phyloP scores from a whole-genome alignment of 2,888 invertebrate genomes.

The Plebejus anna region DNA sequence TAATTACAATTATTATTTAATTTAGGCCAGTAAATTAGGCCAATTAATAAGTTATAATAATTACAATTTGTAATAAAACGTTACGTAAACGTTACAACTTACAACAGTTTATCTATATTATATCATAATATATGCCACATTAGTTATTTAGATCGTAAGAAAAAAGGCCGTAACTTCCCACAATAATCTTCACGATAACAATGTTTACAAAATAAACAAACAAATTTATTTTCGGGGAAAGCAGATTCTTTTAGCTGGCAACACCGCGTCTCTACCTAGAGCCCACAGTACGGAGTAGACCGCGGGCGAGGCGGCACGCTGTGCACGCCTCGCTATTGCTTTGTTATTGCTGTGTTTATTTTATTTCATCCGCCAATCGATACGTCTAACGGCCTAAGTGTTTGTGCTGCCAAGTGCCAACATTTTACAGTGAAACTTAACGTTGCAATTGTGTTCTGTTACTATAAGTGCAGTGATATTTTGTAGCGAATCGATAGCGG shows the following conservation, averaged over 20 bases:
- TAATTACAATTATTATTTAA: too few relatives aligned
- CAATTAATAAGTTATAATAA: too few relatives aligned
- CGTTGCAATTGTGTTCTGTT: constrained; percentile 56
- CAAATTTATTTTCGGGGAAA: constrained; percentile 4
- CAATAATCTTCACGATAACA: not conserved
- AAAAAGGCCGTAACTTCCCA: not conserved
- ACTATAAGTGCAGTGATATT: constrained; percentile 65
- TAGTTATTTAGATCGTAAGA: not conserved
- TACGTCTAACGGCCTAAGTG: constrained; percentile 61
- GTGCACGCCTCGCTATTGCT: constrained; percentile 75
- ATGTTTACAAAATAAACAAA: not conserved
- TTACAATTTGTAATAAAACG: too few relatives aligned
- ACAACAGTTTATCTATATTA: too few relatives aligned
- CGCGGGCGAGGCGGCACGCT: constrained; percentile 77
- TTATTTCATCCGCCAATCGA: constrained; percentile 69
- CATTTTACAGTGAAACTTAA: not conserved
- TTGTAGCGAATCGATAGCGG: constrained; percentile 71
- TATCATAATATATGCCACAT: too few relatives aligned
- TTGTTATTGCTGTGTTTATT: constrained; percentile 72
- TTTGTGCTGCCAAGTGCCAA: constrained; percentile 40
- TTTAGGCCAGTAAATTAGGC: too few relatives aligned
- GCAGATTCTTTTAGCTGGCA: not conserved
- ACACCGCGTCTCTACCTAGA: constrained; percentile 22
- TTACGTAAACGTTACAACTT: too few relatives aligned
- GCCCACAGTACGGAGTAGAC: constrained; percentile 64